Percentiles rank a stretch among this genome's conserved stretches.
Evolutionary conservation across 2,113 vertebrate genomes (phyloP).

Genomic region (Rhinolophus ferrumequinum): DNA sequence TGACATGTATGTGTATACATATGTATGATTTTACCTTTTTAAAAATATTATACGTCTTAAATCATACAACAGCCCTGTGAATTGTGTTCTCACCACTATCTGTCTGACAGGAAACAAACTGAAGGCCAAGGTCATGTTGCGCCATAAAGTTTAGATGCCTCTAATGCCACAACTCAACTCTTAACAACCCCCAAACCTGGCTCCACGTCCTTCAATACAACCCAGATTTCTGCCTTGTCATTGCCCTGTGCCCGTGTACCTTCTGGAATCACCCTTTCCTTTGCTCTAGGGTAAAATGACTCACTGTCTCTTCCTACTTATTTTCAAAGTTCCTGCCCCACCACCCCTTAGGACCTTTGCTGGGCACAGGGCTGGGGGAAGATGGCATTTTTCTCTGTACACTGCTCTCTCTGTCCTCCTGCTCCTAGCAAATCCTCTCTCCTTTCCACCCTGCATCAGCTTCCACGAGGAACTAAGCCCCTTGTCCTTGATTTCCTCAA

Average conservation of each 20-base stretch:
- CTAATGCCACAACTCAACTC: background rate
- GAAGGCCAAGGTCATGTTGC: background rate
- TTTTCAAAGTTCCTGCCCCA: background rate
- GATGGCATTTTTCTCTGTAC: background rate
- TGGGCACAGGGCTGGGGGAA: background rate
- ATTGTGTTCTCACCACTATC: background rate
- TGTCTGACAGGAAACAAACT: background rate
- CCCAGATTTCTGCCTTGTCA: background rate
- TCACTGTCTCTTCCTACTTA: background rate
- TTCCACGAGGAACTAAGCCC: fast-evolving
- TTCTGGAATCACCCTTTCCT: background rate
- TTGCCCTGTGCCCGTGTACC: background rate
- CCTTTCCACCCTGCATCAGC: background rate
- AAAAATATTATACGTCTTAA: background rate
- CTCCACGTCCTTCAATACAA: too few species aligned
- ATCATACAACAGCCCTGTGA: background rate
- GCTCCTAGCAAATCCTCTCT: too few species aligned
- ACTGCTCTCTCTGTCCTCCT: background rate
- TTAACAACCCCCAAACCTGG: background rate
- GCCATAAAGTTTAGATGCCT: too few species aligned
- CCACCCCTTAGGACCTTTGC: background rate
- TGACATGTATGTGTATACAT: too few species aligned
- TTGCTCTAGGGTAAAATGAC: background rate
- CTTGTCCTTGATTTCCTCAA: background rate
- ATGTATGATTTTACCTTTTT: background rate